These are phyloP conservation scores for Corella eumyota DNA, from an alignment of 23 tunicate species.

Conservation along the genomic window DNA sequence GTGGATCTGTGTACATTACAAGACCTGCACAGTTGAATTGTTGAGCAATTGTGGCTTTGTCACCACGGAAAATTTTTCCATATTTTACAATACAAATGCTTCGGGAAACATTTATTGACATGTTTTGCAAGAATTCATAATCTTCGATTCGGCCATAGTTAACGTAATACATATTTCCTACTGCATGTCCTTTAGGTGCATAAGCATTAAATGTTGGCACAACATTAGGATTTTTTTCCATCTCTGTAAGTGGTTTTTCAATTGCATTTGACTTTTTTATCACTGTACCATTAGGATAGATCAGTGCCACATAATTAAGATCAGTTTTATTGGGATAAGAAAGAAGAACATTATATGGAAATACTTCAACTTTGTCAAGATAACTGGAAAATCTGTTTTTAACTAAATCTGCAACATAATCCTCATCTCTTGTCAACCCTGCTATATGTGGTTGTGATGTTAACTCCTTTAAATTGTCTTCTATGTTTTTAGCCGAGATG, in stretches of 20 bases:
- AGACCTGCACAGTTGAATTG: conserved; percentile 61
- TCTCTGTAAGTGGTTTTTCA: conserved; percentile 28
- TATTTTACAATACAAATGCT: conserved; percentile 78
- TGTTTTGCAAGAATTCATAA: conserved; percentile 26
- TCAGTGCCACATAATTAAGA: conserved; percentile 52
- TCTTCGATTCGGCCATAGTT: conserved; percentile 84
- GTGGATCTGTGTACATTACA: conserved; percentile 70
- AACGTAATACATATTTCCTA: conserved; percentile 78
- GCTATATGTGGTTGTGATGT: conserved; percentile 62
- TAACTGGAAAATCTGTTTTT: conserved; percentile 21
- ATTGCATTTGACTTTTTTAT: conserved; percentile 19
- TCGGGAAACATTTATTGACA: conserved; percentile 28
- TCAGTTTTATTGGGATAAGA: conserved; percentile 56
- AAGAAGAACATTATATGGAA: conserved; percentile 59
- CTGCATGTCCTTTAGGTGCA: conserved; percentile 50
- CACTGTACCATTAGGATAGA: conserved; percentile 34
- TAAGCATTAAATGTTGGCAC: conserved; percentile 53
- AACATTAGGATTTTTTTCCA: conserved; percentile 33
- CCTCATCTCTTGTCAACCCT: conserved; percentile 59
- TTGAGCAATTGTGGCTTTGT: conserved; percentile 62
- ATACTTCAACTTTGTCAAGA: conserved; percentile 63
- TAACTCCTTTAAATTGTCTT: conserved; percentile 24
- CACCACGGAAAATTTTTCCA: conserved; percentile 74
- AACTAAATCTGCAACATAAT: conserved; percentile 28
- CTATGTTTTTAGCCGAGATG: conserved; percentile 34